Conservation (phyloP, 2,888 invertebrate species). For the Lypha dubia region DNA sequence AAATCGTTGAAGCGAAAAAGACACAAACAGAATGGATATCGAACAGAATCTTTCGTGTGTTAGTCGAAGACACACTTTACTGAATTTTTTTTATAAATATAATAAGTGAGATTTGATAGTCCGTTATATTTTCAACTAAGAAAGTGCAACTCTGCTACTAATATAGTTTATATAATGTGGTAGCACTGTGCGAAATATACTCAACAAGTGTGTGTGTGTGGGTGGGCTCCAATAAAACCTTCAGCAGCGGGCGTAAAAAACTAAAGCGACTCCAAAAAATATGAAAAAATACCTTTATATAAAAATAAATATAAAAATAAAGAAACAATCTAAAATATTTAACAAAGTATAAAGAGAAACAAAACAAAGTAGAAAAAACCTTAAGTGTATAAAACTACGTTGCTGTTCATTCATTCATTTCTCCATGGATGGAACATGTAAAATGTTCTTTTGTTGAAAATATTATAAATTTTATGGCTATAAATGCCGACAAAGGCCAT, state of each 20-base stretch:
- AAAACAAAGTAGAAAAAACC: not conserved
- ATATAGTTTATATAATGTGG: not conserved
- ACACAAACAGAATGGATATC: too few relatives aligned
- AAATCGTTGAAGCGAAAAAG: too few relatives aligned
- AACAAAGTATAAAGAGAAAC: constrained; percentile 11
- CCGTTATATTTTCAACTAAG: too few relatives aligned
- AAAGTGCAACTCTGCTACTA: too few relatives aligned
- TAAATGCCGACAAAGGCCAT: constrained; percentile 67
- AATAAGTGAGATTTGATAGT: too few relatives aligned
- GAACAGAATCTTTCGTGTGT: too few relatives aligned
- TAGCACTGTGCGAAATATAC: not conserved
- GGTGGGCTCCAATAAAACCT: constrained; percentile 37
- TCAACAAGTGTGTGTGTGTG: constrained; percentile 68
- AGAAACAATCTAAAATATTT: not conserved
- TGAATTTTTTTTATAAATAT: too few relatives aligned
- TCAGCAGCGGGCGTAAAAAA: constrained; percentile 15
- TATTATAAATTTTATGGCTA: constrained; percentile 49
- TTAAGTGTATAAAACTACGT: constrained; percentile 42
- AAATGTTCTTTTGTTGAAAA: constrained; percentile 32
- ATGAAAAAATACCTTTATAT: not conserved
- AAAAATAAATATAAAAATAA: constrained; percentile 1
- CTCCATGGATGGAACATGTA: constrained; percentile 1
- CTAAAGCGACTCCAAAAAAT: not conserved
- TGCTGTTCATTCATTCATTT: not conserved
- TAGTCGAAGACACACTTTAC: too few relatives aligned